Base-by-base conservation (phyloP, 2,113 vertebrate genomes). In the Gambusia affinis region DNA sequence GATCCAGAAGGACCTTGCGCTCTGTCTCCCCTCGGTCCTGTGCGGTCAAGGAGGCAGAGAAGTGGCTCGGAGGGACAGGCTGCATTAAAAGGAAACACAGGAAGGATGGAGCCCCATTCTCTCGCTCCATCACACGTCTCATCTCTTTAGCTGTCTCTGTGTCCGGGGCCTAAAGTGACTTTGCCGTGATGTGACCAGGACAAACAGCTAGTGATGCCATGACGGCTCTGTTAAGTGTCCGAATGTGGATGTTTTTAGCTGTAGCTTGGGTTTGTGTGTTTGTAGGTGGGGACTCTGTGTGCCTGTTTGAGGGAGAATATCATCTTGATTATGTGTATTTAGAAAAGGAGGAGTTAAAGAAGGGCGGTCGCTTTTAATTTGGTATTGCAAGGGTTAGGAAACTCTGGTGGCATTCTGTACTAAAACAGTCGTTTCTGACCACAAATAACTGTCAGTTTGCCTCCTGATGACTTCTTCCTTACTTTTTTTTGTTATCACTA, bases 291-390 rank as follows among this genome's bases (percentile, higher is more conserved):
- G 47, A 47, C 2, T 54, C 14, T 82, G 67, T 84, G 70, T 84
- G 72, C 70, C 72, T 81, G 72, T 72, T 33, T 51, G 47, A 70
- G 67, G 72, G 72, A 37, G 70, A 87, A 81, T 42, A 10, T 42
- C 72, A 73, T 73, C 64, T 66, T 72, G 68, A 75, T 65, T 76
- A 66, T 86, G 75, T 84, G 78, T 70, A 63, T 62, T 54, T 35
- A 67, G 51, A 24, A 42, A 64, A 60, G 42, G 70, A 74, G 61
- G 81, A 75, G 80, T 85, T 86, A 37, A 82, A 89, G 90, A 77
- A 88, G 71, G 81, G 76, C 83, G 88, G 90, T 94, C 92, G 91
- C 88, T 89, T 90, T 75, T 77, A 75, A 92, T 94, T 92, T 92
- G 90, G 77, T 42, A 42, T 80, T 78, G 78, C 76, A 80, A 79